Conservation (phyloP, 2,113 vertebrate genomes). For the Pitta sordida region DNA sequence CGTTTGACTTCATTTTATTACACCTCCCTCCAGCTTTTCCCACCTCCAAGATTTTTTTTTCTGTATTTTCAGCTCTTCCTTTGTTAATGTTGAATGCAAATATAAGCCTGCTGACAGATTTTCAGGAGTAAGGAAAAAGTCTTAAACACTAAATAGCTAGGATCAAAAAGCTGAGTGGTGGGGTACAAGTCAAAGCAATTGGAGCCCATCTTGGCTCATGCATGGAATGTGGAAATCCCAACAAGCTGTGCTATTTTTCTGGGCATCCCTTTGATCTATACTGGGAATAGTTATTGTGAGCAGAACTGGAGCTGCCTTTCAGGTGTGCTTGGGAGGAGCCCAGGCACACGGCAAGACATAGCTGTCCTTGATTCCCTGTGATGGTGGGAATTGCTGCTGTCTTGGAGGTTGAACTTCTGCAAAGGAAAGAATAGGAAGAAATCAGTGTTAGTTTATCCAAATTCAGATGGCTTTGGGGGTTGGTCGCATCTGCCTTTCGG, state of each 20-base stretch:
- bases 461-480: not conserved
- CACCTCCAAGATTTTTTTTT: not conserved
- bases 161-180: not conserved
- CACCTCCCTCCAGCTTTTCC: constrained; percentile 20
- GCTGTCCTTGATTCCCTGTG: rapidly evolving
- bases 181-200: not conserved
- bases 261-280: not conserved
- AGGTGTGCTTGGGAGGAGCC: not conserved
- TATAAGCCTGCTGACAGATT: not conserved
- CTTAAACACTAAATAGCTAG: not conserved
- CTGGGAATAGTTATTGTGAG: not conserved
- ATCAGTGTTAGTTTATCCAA: not conserved
- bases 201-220: not conserved
- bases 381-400: rapidly evolving
- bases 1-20: constrained; percentile 41
- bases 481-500: not conserved
- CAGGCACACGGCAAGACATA: rapidly evolving
- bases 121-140: not conserved
- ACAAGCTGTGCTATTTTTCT: not conserved
- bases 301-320: not conserved
- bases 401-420: not conserved
- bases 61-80: constrained; percentile 9
- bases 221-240: not conserved
- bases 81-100: constrained; percentile 31
- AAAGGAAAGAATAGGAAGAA: not conserved